A percentile compares a stretch with the other conserved stretches of the same genome.
These are phyloP conservation scores for Aelia acuminata DNA, from an alignment of 2,888 invertebrate genomes.

Conservation along the genomic window DNA sequence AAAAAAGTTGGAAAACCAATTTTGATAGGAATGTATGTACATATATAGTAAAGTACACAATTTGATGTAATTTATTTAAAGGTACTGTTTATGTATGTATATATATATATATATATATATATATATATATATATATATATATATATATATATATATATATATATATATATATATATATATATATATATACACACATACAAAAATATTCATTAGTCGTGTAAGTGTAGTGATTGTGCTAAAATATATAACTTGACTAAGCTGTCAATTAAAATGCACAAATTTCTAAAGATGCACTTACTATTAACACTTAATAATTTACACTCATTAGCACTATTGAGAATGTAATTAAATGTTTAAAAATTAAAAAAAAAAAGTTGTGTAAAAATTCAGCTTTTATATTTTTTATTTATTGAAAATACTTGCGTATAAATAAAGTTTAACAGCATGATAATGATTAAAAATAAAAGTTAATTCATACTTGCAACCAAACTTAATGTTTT, in stretches of 20 bases:
- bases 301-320: not conserved
- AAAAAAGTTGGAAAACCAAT: not conserved
- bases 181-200: too few relatives aligned
- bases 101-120: not conserved
- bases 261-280: conserved; percentile 26
- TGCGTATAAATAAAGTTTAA: not conserved
- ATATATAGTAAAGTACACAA: not conserved
- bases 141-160: not conserved
- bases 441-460: not conserved
- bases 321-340: not conserved
- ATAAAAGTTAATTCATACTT: not conserved
- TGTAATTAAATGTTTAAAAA: not conserved
- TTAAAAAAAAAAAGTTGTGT: not conserved
- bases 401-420: not conserved
- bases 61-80: not conserved
- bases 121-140: conserved; percentile 1
- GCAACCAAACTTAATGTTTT: not conserved
- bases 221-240: not conserved
- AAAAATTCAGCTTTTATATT: not conserved
- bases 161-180: conserved; percentile 1
- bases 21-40: not conserved
- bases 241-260: conserved; percentile 8
- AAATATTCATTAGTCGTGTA: not conserved
- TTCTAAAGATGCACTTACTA: conserved; percentile 31
- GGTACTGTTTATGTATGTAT: conserved; percentile 1